These are phyloP conservation scores for Aethes cnicana DNA, from an alignment of 2,888 invertebrate genomes.

Conservation along the genomic window DNA sequence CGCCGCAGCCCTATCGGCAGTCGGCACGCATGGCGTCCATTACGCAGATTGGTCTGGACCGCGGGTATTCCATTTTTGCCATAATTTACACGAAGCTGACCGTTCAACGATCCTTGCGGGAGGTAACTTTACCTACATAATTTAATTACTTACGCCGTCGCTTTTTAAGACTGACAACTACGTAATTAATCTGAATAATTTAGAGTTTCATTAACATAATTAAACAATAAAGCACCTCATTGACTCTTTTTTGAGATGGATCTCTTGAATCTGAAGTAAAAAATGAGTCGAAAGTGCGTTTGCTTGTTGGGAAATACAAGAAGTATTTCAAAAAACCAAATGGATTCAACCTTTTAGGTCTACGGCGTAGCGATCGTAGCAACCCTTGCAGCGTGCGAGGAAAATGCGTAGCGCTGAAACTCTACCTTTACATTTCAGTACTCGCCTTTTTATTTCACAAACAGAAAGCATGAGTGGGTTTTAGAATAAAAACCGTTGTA, in stretches of 20 bases:
- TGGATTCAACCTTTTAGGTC: conserved; percentile 1
- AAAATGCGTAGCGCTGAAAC: conserved; percentile 6
- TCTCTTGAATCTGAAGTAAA: too few species aligned
- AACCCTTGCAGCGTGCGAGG: neutral
- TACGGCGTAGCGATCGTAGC: conserved; percentile 17
- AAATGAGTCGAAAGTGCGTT: too few species aligned
- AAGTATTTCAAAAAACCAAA: neutral
- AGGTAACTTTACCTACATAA: too few species aligned
- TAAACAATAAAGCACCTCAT: too few species aligned
- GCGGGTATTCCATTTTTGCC: conserved; percentile 8
- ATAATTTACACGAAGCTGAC: conserved; percentile 4
- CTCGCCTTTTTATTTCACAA: neutral
- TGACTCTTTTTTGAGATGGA: too few species aligned
- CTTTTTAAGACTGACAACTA: too few species aligned
- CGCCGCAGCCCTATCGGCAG: too few species aligned
- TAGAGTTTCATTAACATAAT: too few species aligned
- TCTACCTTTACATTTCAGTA: neutral
- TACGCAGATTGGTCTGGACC: conserved; percentile 16
- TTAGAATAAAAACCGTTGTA: neutral
- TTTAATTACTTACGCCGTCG: too few species aligned
- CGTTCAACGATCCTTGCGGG: neutral
- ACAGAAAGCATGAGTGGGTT: neutral
- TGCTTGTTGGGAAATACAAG: too few species aligned
- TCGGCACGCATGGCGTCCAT: conserved; percentile 11
- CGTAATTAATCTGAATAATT: too few species aligned